Evolutionary conservation across 1,140 invertebrate species (phyloP), one percentile per base, ranked within the genome.

Genomic region (Teleogryllus occipitalis): DNA sequence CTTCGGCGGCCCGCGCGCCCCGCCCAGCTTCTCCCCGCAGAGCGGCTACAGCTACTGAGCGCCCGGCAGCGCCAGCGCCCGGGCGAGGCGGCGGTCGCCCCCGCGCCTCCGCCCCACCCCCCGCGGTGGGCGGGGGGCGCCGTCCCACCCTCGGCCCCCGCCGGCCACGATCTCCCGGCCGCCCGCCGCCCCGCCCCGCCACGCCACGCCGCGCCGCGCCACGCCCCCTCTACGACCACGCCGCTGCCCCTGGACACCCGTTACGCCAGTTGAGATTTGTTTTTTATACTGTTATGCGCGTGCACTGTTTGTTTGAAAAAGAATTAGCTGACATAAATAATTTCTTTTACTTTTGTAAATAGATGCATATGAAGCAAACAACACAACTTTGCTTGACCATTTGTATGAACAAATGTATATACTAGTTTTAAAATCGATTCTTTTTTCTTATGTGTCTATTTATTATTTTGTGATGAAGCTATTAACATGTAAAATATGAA

Each of bases 381-480:
- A 65, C 10, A 10, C 10, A 10, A 14, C 54, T 18, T 65, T 65
- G 54, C 10, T 65, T 65, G 54, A 65, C 54, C 54, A 65, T 65
- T 65, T 65, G 54, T 65, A 65, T 18, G 54, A 65, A 65, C 54
- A 65, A 65, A 65, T 65, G 54, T 65, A 65, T 65, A 65, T 65
- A 65, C 54, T 65, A 65, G 54, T 65, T 65, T 10, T 65, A 65
- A 10, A 65, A 65, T 3, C 10, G 18, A 65, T 65, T 65, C 54
- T 65, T 18, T 65, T 65, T 65, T 65, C 54, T 65, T 65, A 65
- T 65, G 54, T 65, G 54, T 65, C 54, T 65, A 65, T 65, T 65
- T 65, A 65, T 65, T 65, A 14, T 65, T 65, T 65, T 65, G 18
- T 65, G 54, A 65, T 65, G 54, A 65, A 65, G 7, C 54, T 65